Percentiles rank a stretch among this genome's conserved stretches.
phyloP scores from a whole-genome alignment of 2,113 vertebrate genomes.

The Oenanthe melanoleuca region DNA sequence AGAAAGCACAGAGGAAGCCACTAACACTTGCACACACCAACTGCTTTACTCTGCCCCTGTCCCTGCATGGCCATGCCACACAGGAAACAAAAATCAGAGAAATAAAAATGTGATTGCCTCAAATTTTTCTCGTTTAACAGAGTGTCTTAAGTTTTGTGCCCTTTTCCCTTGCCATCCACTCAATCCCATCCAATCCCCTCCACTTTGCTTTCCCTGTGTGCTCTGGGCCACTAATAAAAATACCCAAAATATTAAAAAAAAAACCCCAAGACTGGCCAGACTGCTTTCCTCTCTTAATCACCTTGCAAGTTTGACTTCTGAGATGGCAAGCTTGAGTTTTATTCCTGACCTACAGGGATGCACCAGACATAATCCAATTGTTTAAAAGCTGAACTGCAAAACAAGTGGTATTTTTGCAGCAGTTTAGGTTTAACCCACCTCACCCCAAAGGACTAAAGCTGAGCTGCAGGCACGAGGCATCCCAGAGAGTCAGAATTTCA shows the following conservation, averaged over 20 bases:
- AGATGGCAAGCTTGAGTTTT: background rate
- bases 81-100: background rate
- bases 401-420: background rate
- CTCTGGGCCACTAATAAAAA: background rate
- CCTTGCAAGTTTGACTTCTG: background rate
- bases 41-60: background rate
- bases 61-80: background rate
- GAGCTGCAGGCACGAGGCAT: background rate
- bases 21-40: background rate
- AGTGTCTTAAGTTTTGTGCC: background rate
- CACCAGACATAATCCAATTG: background rate
- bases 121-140: background rate
- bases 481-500: background rate
- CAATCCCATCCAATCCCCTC: background rate
- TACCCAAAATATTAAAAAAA: background rate
- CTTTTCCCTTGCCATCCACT: background rate
- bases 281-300: background rate
- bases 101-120: background rate
- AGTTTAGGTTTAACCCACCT: background rate
- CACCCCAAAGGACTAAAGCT: background rate
- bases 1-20: background rate
- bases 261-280: background rate
- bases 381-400: background rate
- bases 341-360: background rate
- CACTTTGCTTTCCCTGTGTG: accelerated